Evolutionary conservation across 2,888 invertebrate genomes (phyloP).

Genomic region (Leucoma salicis): DNA sequence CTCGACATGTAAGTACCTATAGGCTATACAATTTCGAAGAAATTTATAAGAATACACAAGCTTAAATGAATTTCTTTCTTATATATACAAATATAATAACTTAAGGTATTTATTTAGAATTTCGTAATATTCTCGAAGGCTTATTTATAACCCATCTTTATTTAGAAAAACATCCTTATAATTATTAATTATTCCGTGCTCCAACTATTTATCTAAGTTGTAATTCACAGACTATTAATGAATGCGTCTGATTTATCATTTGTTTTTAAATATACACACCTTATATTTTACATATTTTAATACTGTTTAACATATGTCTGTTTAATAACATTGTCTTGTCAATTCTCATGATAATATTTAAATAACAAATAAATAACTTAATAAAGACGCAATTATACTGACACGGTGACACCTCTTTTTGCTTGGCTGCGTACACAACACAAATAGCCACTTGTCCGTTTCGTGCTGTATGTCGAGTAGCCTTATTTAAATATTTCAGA

Average conservation of each 20-base stretch:
- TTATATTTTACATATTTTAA: constrained; percentile 6
- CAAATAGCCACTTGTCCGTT: neutral
- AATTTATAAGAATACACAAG: too few species aligned
- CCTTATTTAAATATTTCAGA: neutral
- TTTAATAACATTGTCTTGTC: constrained; percentile 18
- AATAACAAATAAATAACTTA: constrained; percentile 9
- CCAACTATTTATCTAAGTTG: neutral
- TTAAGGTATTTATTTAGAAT: too few species aligned
- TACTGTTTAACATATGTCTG: constrained; percentile 1
- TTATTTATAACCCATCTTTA: too few species aligned
- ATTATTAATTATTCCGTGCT: neutral
- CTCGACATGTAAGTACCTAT: too few species aligned
- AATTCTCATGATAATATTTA: constrained; percentile 22
- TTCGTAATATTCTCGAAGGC: too few species aligned
- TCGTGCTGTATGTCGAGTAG: neutral
- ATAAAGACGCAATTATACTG: constrained; percentile 5
- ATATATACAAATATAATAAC: too few species aligned
- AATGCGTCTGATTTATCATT: neutral
- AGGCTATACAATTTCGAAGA: too few species aligned
- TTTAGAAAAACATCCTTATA: neutral
- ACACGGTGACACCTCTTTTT: neutral
- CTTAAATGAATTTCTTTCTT: too few species aligned
- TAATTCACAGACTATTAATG: neutral
- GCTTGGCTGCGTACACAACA: neutral
- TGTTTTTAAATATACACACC: constrained; percentile 11